Conservation (phyloP, 2,113 vertebrate genomes). For the Pan troglodytes region DNA sequence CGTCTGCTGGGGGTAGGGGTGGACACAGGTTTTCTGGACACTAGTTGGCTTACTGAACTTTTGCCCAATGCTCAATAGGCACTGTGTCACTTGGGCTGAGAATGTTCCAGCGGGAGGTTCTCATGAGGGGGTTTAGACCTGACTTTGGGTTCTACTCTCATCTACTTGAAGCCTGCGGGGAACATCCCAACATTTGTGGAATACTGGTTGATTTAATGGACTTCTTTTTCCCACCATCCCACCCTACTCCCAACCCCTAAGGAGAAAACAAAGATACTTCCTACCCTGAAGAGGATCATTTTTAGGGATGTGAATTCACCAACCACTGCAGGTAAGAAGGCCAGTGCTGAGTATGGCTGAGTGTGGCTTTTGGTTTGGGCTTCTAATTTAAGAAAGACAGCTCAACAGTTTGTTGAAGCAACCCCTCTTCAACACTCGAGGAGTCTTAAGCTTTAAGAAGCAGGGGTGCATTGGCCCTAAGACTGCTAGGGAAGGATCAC, state of each 20-base stretch:
- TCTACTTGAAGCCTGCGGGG: background rate
- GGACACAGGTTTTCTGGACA: background rate
- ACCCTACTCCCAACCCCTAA: fast-evolving
- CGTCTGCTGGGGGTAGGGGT: background rate
- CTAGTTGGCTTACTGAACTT: background rate
- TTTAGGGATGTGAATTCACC: background rate
- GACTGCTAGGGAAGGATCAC: too few species aligned
- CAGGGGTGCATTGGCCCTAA: fast-evolving
- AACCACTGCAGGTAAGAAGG: background rate
- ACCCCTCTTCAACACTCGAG: background rate
- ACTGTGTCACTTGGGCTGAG: background rate
- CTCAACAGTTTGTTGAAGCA: background rate
- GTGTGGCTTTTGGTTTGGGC: background rate
- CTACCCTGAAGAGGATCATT: background rate
- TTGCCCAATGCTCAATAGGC: background rate
- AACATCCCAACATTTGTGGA: too few species aligned
- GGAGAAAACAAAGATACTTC: background rate
- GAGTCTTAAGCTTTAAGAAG: background rate
- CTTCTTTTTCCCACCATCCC: too few species aligned
- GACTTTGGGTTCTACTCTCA: background rate
- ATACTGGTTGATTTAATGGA: too few species aligned
- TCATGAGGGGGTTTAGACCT: background rate
- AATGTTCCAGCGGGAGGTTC: background rate
- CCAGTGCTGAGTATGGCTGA: background rate
- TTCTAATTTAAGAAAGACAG: background rate